Percentiles rank a stretch among this genome's conserved stretches.
These are phyloP conservation scores for Oikopleura vanhoeffeni DNA, from an alignment of 23 tunicate species.

Conservation along the genomic window DNA sequence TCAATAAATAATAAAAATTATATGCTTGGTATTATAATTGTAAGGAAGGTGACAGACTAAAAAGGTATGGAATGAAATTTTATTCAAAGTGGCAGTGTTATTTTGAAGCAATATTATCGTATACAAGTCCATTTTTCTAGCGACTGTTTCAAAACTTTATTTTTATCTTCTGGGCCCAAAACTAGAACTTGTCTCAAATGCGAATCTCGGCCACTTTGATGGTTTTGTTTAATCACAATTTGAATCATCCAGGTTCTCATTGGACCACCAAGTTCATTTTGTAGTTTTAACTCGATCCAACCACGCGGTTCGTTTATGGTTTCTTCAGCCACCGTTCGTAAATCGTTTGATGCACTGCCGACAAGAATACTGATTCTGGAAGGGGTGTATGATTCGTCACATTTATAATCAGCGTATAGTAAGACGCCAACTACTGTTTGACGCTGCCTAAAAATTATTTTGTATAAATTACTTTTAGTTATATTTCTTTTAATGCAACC, in stretches of 20 bases:
- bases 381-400: slow-evolving; percentile 95
- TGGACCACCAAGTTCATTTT: slow-evolving; percentile 30
- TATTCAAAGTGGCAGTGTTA: no score
- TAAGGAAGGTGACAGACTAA: no score
- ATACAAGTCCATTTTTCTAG: neutral
- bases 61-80: no score
- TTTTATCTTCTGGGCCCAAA: slow-evolving; percentile 26
- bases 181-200: slow-evolving; percentile 68
- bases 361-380: slow-evolving; percentile 38
- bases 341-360: slow-evolving; percentile 79
- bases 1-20: no score
- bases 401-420: slow-evolving; percentile 66
- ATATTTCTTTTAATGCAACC: no score
- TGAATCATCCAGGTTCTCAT: slow-evolving; percentile 77
- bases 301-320: slow-evolving; percentile 60
- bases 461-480: no score
- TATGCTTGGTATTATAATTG: no score
- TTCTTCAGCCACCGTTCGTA: slow-evolving; percentile 42
- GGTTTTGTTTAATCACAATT: slow-evolving; percentile 29
- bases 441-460: slow-evolving; percentile 59
- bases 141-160: neutral
- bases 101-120: no score
- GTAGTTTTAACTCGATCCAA: slow-evolving; percentile 59
- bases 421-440: slow-evolving; percentile 62
- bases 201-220: slow-evolving; percentile 90